Conservation (phyloP, 2,888 invertebrate species). For the Ellobium chinense region DNA sequence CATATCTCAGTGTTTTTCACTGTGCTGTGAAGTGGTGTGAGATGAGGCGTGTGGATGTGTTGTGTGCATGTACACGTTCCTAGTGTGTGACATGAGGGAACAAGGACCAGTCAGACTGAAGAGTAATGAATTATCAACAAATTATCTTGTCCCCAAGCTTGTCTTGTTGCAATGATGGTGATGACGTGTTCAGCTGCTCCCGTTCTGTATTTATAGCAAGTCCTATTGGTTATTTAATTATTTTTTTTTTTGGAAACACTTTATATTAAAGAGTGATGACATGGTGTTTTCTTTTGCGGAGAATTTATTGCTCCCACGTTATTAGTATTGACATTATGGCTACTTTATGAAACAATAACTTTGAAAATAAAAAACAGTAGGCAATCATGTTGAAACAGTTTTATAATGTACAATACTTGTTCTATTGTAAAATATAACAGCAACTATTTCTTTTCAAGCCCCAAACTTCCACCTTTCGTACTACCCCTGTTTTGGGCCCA, state of each 20-base stretch:
- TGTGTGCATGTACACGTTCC: constrained; percentile 33
- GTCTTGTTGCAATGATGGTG: constrained; percentile 32
- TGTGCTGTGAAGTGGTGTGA: neutral
- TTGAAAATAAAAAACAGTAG: neutral
- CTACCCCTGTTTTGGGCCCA: constrained; percentile 37
- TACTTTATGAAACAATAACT: constrained; percentile 6
- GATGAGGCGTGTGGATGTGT: neutral
- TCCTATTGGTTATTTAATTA: constrained; percentile 1
- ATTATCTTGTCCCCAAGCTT: neutral
- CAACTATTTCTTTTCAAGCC: constrained; percentile 28
- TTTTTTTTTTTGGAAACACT: constrained; percentile 33
- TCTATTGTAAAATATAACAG: constrained; percentile 32
- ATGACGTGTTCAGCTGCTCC: constrained; percentile 33
- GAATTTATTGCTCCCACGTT: constrained; percentile 53
- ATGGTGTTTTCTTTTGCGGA: constrained; percentile 47
- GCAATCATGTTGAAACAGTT: constrained; percentile 8
- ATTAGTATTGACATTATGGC: constrained; percentile 49
- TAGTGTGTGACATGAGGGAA: constrained; percentile 11
- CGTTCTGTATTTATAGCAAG: constrained; percentile 28
- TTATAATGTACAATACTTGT: constrained; percentile 14
- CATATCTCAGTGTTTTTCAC: constrained; percentile 18
- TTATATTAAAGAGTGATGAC: constrained; percentile 39
- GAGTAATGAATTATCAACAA: too few species aligned
- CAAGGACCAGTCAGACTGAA: too few species aligned
- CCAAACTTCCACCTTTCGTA: constrained; percentile 26